phyloP scores from a whole-genome alignment of 1,140 invertebrate species.

The Tetraneura akinire region DNA sequence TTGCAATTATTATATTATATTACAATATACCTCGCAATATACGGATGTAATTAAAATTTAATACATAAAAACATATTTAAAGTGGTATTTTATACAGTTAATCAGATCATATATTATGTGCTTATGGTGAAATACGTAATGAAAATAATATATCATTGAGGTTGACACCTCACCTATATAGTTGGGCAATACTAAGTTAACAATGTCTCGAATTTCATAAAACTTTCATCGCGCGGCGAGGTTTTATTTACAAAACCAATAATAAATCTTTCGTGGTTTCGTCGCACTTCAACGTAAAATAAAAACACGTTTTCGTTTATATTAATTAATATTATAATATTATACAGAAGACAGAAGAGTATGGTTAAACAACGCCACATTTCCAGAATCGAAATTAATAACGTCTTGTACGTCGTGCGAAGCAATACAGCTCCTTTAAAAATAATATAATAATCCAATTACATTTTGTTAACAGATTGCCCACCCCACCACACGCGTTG shows the following conservation, averaged over 20 bases:
- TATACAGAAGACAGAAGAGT: too few species aligned
- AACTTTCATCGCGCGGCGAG: conserved; percentile 7
- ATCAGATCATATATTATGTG: not conserved
- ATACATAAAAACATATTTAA: not conserved
- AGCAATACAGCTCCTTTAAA: too few species aligned
- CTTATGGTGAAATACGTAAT: conserved; percentile 27
- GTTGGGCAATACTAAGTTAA: conserved; percentile 13
- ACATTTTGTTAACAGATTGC: conserved; percentile 15
- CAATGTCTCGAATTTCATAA: conserved; percentile 38
- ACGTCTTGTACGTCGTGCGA: not conserved
- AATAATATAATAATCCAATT: conserved; percentile 33
- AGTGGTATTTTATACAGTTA: conserved; percentile 1
- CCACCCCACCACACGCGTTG: not conserved
- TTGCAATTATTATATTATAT: too few species aligned
- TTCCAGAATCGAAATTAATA: not conserved
- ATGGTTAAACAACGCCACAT: not conserved
- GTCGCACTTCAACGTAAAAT: not conserved
- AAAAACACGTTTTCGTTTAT: conserved; percentile 2
- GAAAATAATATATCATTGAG: conserved; percentile 31
- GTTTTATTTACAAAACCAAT: conserved; percentile 14
- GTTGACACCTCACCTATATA: conserved; percentile 11
- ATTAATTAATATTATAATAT: not conserved
- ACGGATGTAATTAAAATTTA: not conserved
- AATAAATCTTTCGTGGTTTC: conserved; percentile 16
- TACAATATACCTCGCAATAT: too few species aligned